Evolutionary conservation across 1,140 invertebrate species (phyloP).

Genomic region (Lasioglossum albipes): DNA sequence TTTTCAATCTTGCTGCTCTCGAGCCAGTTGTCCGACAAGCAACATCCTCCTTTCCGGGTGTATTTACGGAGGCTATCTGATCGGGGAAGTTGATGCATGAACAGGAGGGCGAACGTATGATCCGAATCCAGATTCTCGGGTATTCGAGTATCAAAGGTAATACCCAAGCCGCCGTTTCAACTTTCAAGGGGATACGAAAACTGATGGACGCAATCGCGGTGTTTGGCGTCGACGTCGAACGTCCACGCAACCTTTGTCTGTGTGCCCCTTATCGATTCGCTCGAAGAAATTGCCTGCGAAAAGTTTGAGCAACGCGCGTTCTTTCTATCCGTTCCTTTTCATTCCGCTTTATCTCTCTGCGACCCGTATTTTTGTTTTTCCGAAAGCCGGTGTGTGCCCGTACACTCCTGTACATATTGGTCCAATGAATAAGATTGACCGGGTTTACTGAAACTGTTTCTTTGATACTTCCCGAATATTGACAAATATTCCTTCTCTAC

Average conservation of each 20-base stretch:
- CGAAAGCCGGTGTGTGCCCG: neutral
- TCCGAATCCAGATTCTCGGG: slow-evolving; percentile 8
- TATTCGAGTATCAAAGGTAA: slow-evolving; percentile 32
- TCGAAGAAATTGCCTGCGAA: neutral
- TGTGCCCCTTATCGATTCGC: neutral
- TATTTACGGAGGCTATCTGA: slow-evolving; percentile 33
- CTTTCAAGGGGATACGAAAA: slow-evolving; percentile 34
- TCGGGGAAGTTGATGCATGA: slow-evolving; percentile 28
- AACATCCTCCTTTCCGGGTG: slow-evolving; percentile 17
- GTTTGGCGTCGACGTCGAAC: slow-evolving; percentile 7
- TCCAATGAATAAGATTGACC: no score
- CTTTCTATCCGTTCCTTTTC: neutral
- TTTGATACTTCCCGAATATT: no score
- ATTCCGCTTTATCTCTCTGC: no score
- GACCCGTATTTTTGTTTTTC: no score
- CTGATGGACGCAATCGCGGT: slow-evolving; percentile 25
- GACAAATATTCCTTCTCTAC: no score
- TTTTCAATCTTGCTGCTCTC: slow-evolving; percentile 39
- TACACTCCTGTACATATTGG: no score
- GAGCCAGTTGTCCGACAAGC: slow-evolving; percentile 10
- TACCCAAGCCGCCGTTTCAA: slow-evolving; percentile 28
- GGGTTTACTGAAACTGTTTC: no score
- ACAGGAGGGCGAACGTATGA: slow-evolving; percentile 19
- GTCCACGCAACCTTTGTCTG: neutral
- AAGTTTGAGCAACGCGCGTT: no score